Conservation (phyloP, 1,140 invertebrate species). For the Drosophila pectinifera region DNA sequence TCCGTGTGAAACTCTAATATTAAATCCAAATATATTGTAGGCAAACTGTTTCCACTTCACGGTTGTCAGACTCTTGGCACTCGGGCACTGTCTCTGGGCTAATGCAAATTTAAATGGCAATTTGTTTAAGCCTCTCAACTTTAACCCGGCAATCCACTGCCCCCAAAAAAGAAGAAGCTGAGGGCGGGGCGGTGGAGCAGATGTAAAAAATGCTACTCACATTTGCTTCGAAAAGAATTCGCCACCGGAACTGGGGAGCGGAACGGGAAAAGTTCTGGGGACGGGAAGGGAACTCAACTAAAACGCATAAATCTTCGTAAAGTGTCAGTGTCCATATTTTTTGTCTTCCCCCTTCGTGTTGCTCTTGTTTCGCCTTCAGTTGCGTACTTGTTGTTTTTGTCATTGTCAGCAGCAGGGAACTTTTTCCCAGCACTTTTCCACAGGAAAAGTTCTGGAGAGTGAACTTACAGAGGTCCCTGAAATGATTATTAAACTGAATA, state of each 20-base stretch:
- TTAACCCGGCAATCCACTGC: constrained; percentile 39
- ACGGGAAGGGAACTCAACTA: constrained; percentile 62
- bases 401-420: constrained; percentile 66
- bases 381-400: constrained; percentile 56
- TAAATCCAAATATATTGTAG: constrained; percentile 22
- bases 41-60: constrained; percentile 10
- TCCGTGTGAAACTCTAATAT: constrained; percentile 9
- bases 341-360: constrained; percentile 43
- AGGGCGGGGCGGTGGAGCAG: constrained; percentile 5
- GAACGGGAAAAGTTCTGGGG: constrained; percentile 22
- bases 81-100: constrained; percentile 29
- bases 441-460: constrained; percentile 3
- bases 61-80: constrained; percentile 37
- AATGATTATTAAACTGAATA: background rate
- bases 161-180: background rate
- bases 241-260: constrained; percentile 27
- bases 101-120: constrained; percentile 72
- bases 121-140: constrained; percentile 58
- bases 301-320: constrained; percentile 83
- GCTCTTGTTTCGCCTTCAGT: constrained; percentile 37
- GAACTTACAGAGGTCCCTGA: background rate
- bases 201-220: constrained; percentile 55
- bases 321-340: constrained; percentile 82
- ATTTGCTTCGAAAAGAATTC: constrained; percentile 38
- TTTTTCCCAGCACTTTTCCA: constrained; percentile 24